Conservation (phyloP, 2,888 invertebrate species). For the Perithous albicinctus region DNA sequence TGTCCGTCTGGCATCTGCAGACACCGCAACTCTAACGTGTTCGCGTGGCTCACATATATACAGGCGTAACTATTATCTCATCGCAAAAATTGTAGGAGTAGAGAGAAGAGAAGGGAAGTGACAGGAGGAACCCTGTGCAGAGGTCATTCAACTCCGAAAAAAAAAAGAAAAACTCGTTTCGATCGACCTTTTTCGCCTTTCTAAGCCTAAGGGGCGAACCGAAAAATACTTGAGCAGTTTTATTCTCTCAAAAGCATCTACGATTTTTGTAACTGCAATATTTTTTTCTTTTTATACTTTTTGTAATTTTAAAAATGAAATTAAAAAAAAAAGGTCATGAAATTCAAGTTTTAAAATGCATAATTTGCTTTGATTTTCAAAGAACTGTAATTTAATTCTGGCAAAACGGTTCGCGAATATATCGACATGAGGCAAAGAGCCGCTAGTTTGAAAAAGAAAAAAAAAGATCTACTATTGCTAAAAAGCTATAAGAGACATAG, state of each 20-base stretch:
- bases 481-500: not conserved
- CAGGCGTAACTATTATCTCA: slow-evolving; percentile 40
- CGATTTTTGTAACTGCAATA: too few species aligned
- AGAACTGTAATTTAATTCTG: too few species aligned
- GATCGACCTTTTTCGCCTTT: slow-evolving; percentile 23
- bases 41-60: not conserved
- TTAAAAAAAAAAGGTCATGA: too few species aligned
- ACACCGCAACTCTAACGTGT: not conserved
- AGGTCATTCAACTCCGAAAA: slow-evolving; percentile 39
- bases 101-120: slow-evolving; percentile 10
- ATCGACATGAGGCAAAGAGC: not conserved
- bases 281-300: too few species aligned
- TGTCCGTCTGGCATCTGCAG: slow-evolving; percentile 18
- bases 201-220: not conserved
- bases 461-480: not conserved
- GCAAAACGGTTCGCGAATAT: not conserved
- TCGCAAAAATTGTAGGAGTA: slow-evolving; percentile 43
- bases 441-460: not conserved
- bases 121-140: not conserved
- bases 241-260: not conserved
- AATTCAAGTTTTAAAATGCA: too few species aligned
- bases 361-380: not conserved
- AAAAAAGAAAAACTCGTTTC: slow-evolving; percentile 37
- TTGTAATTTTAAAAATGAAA: too few species aligned
- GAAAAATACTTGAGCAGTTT: not conserved